Conservation (phyloP, 2,113 vertebrate species). For the Pluvialis apricaria region DNA sequence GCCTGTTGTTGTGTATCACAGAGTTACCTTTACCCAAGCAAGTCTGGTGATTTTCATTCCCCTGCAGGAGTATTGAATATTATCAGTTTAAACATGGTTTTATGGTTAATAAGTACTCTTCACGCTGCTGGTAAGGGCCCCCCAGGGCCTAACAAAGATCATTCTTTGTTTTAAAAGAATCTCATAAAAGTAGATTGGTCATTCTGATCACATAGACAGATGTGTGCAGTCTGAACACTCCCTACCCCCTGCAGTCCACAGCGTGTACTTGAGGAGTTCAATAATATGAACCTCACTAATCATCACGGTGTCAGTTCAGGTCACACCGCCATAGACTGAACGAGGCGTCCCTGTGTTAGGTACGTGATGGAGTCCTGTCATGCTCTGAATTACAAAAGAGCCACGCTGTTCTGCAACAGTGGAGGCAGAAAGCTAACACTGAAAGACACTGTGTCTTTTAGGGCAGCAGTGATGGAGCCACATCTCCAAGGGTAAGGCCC, state of each 20-base stretch:
- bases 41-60: not conserved
- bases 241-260: not conserved
- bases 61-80: not conserved
- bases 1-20: not conserved
- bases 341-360: fast-evolving
- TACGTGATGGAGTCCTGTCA: fast-evolving
- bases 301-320: not conserved
- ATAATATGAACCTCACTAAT: not conserved
- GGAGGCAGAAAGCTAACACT: not conserved
- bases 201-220: conserved; percentile 38
- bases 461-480: not conserved
- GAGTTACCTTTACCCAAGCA: not conserved
- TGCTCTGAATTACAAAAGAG: not conserved
- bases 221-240: not conserved
- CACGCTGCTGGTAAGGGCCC: not conserved
- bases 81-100: conserved; percentile 18
- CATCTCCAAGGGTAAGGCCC: not conserved
- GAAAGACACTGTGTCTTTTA: fast-evolving
- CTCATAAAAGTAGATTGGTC: conserved; percentile 26
- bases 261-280: not conserved
- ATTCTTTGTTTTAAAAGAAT: conserved; percentile 32
- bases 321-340: not conserved
- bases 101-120: conserved; percentile 6
- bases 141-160: conserved; percentile 15
- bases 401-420: not conserved